phyloP scores from a whole-genome alignment of 1,140 invertebrate genomes.

The Schlechtendalia chinensis region DNA sequence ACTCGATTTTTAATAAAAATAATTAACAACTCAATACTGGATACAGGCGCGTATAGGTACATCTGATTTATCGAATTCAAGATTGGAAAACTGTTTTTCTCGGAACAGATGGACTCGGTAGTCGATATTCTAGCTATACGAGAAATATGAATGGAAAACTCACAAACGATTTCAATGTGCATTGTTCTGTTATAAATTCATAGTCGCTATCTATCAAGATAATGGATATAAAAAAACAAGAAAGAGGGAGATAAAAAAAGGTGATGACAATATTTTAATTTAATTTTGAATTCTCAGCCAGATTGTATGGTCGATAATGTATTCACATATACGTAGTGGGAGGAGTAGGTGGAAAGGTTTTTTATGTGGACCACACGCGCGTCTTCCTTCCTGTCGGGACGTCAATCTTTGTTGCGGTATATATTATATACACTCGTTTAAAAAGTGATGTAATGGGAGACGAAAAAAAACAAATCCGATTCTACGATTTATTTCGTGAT shows the following conservation, averaged over 20 bases:
- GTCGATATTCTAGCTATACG: background rate
- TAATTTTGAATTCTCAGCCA: constrained; percentile 16
- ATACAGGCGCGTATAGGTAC: background rate
- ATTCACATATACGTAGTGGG: background rate
- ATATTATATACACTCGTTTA: background rate
- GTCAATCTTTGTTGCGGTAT: constrained; percentile 12
- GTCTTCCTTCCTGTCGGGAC: constrained; percentile 18
- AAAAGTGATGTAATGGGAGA: background rate
- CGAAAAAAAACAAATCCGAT: background rate
- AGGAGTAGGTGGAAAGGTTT: background rate
- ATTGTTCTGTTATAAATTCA: background rate
- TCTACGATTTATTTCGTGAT: background rate
- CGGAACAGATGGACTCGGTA: background rate
- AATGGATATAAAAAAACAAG: background rate
- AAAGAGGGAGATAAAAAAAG: background rate
- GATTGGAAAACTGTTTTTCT: constrained; percentile 10
- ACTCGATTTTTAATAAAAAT: background rate
- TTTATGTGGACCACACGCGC: constrained; percentile 35
- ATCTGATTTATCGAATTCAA: background rate
- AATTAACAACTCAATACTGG: background rate
- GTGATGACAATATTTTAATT: constrained; percentile 40
- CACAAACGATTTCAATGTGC: background rate
- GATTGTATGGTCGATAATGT: background rate
- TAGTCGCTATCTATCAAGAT: background rate
- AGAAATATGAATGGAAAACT: background rate